Conservation (phyloP, 2,797 vertebrate species). For the Dicrostonyx torquatus region DNA sequence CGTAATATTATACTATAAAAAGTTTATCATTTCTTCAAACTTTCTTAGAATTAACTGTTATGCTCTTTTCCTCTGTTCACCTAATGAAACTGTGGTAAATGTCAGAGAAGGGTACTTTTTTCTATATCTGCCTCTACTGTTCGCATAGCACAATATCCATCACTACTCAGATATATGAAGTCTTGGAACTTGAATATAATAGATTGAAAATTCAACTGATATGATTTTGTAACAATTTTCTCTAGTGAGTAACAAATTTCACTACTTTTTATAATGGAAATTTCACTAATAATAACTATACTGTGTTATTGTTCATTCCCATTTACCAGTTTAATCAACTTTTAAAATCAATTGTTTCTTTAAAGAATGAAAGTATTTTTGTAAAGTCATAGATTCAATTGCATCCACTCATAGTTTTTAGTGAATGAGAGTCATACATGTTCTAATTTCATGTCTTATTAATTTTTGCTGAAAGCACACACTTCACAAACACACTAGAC, state of each 20-base stretch:
- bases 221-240: neutral
- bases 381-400: neutral
- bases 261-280: neutral
- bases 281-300: neutral
- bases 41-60: neutral
- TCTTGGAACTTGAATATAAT: neutral
- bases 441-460: neutral
- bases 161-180: neutral
- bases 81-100: neutral
- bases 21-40: neutral
- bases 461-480: neutral
- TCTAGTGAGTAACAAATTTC: neutral
- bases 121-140: neutral
- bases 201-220: neutral
- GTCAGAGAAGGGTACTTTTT: neutral
- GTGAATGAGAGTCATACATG: neutral
- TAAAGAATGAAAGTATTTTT: constrained; percentile 3
- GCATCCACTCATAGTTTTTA: neutral
- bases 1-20: neutral
- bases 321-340: neutral
- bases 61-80: neutral
- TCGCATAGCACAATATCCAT: neutral
- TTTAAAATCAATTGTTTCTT: neutral
- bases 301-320: neutral
- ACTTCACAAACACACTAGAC: neutral